Conservation (phyloP, 2,888 invertebrate genomes). For the Diadromus collaris region DNA sequence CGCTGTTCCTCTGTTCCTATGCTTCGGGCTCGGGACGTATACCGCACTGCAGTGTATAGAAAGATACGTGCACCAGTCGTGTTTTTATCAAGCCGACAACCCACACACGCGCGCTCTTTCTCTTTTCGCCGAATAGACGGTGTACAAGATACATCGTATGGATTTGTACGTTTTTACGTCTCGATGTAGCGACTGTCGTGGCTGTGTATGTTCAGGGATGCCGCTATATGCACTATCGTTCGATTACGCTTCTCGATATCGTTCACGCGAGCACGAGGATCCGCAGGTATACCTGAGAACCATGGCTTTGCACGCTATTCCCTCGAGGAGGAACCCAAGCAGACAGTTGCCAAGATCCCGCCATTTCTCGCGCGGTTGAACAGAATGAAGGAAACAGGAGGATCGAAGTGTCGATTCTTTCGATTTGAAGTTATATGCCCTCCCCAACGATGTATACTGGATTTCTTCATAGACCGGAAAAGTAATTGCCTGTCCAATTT, state of each 20-base stretch:
- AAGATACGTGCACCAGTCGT: constrained; percentile 44
- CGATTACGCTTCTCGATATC: constrained; percentile 67
- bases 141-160: constrained; percentile 10
- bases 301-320: constrained; percentile 39
- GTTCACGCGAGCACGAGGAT: constrained; percentile 53
- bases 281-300: constrained; percentile 42
- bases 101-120: constrained; percentile 36
- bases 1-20: constrained; percentile 38
- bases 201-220: constrained; percentile 12
- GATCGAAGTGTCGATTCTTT: constrained; percentile 6
- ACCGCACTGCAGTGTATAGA: constrained; percentile 14
- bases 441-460: background rate
- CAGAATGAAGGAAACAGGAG: background rate
- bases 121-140: constrained; percentile 34
- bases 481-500: background rate
- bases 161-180: constrained; percentile 23
- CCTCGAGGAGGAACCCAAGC: constrained; percentile 16
- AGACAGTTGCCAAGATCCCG: constrained; percentile 21
- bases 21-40: background rate
- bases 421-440: constrained; percentile 4
- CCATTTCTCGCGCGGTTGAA: constrained; percentile 28
- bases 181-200: constrained; percentile 39
- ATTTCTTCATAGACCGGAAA: background rate
- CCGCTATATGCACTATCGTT: constrained; percentile 57
- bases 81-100: constrained; percentile 65